Base-by-base conservation (phyloP, 1,140 invertebrate species). In the Polypedilum vanderplanki region DNA sequence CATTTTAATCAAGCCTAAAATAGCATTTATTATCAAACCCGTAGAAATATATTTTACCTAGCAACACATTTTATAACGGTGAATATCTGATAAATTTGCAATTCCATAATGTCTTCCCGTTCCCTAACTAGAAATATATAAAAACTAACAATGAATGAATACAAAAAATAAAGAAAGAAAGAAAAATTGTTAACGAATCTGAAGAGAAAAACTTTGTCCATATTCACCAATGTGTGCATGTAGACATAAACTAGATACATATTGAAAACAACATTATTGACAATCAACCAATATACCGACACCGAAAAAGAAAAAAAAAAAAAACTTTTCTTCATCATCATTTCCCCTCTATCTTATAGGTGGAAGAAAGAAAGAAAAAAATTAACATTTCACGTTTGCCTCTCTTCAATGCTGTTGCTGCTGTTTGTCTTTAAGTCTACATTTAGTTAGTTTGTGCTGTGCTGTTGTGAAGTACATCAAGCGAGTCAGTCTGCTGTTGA, bases 351-450 rank as follows among this genome's bases (percentile, higher is more conserved):
- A 20, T 70, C 65, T 18, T 18, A 5, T 12, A 5, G 4, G 46
- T 70, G 1, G 7, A 18, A 70, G 10, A 67, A 67, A 20, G 18
- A 67, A 70, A 20, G 18, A 70, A 70, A 20, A 70, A 70, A 22
- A 70, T 70, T 70, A 70, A 70, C 65, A 70, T 70, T 70, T 70
- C 65, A 70, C 17, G 65, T 70, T 67, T 67, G 7, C 17, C 18
- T 70, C 20, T 70, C 18, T n/a, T 18, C 20, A 18, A 9, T 22
- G 3, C 8, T 22, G 8, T 22, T 20, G 17, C 65, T 70, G 17
- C 17, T 18, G 18, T 5, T 57, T 20, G 65, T 10, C 65, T 70
- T 70, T 70, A 70, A 70, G 18, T 5, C 15, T 46, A 15, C 15
- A 46, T 46, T n/a, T 3, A 33, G 24, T 33, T 33, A 33, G 24